These are phyloP conservation scores for Dinomys branickii DNA, from an alignment of 2,113 vertebrate genomes.

Conservation along the genomic window DNA sequence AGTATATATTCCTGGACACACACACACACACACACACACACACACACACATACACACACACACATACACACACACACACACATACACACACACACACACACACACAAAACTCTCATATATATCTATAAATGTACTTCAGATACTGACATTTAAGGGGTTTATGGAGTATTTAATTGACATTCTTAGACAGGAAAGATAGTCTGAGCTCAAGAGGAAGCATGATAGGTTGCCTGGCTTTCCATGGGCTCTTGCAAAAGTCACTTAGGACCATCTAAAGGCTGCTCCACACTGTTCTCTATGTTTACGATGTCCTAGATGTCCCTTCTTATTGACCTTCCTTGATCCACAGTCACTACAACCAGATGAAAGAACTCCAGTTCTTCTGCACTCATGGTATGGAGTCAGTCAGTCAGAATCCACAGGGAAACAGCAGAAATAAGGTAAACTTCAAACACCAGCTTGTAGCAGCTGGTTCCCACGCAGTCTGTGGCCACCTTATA, in stretches of 20 bases:
- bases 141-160: not conserved
- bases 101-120: not conserved
- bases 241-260: not conserved
- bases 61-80: not conserved
- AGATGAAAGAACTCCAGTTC: not conserved
- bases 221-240: not conserved
- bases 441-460: not conserved
- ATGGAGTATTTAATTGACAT: not conserved
- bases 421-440: not conserved
- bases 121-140: not conserved
- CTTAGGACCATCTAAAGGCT: not conserved
- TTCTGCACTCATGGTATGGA: not conserved
- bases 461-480: not conserved
- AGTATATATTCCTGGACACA: not conserved
- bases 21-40: not conserved
- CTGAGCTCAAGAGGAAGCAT: not conserved
- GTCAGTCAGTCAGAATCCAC: not conserved
- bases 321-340: not conserved
- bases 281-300: not conserved
- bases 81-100: not conserved
- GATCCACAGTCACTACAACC: not conserved
- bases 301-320: not conserved
- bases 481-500: conserved; percentile 48
- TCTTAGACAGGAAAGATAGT: not conserved
- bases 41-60: not conserved